Evolutionary conservation across 2,888 invertebrate genomes (phyloP).

Genomic region (Colletes collaris): DNA sequence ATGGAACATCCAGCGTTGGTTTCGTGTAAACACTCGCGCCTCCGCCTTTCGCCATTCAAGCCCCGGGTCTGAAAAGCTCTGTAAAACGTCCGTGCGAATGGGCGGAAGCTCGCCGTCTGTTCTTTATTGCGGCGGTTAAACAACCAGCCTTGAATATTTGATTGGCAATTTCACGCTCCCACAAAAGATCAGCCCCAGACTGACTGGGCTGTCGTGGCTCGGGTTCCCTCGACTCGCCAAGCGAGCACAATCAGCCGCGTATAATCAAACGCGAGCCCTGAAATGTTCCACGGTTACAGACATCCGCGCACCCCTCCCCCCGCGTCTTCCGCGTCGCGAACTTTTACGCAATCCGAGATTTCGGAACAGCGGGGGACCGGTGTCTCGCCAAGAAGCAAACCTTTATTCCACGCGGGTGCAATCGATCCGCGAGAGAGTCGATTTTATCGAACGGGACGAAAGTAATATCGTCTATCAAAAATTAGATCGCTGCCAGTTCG

Average conservation of each 20-base stretch:
- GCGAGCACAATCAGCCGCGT: constrained; percentile 60
- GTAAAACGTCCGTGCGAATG: constrained; percentile 65
- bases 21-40: constrained; percentile 66
- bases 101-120: constrained; percentile 54
- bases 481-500: too few species aligned
- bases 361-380: too few species aligned
- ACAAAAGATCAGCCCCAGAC: constrained; percentile 67
- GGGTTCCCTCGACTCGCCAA: constrained; percentile 19
- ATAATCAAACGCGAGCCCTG: constrained; percentile 57
- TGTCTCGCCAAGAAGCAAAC: too few species aligned
- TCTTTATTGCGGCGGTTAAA: constrained; percentile 74
- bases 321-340: too few species aligned
- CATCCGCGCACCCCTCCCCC: not conserved
- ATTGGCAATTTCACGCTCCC: constrained; percentile 75
- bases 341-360: too few species aligned
- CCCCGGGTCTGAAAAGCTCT: constrained; percentile 63
- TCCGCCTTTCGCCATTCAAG: constrained; percentile 57
- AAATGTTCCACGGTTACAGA: not conserved
- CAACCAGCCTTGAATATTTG: constrained; percentile 75
- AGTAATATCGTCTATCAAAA: too few species aligned
- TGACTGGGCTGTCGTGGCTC: constrained; percentile 42
- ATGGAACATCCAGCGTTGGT: constrained; percentile 65
- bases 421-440: too few species aligned
- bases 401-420: not conserved
- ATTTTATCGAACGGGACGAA: too few species aligned